Base-by-base conservation (phyloP, 2,888 invertebrate species). In the Rhogogaster chlorosoma region DNA sequence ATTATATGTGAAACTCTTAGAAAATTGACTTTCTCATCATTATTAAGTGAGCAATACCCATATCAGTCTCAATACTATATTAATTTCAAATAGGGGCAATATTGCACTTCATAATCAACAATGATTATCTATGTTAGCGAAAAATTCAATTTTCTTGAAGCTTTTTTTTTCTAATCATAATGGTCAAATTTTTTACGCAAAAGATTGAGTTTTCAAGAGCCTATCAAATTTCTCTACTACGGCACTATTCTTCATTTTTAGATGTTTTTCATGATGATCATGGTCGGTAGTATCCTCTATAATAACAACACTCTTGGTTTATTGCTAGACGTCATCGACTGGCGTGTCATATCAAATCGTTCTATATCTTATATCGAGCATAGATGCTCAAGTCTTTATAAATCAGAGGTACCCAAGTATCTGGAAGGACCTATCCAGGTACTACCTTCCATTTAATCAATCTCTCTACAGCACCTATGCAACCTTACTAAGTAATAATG, bases 181-280 rank as follows among this genome's bases (percentile, higher is more conserved):
- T 57, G 22, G 38, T 64, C 3, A 1, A 45, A n/a, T n/a, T 70
- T 10, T 26, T 4, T 18, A 22, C 18, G 32, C 29, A 45, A 70
- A 15, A 10, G 18, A 45, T 67, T 12, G 77, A 64, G 38, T 57
- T 29, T 61, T 15, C 4, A 22, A 80, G 5, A 61, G 38, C 61
- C 26, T 38, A 36, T n/a, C 38, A 18, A 80, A 80, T 22, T 80
- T 80, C 15, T 83, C 67, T 83, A 70, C 32, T 29, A 45, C 45
- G 45, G 42, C 45, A 67, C 67, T 83, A 64, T 88, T 89, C 90
- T 90, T 90, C 89, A 87, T 88, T 93, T 93, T 89, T 92, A 92
- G 92, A 92, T 92, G 89, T 88, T 92, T 91, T 92, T 90, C 91
- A 89, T 90, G 89, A 90, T 91, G 90, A 90, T 92, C 89, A 88